These are phyloP conservation scores for Drosophila pectinifera DNA, from an alignment of 1,140 invertebrate species.

Conservation along the genomic window DNA sequence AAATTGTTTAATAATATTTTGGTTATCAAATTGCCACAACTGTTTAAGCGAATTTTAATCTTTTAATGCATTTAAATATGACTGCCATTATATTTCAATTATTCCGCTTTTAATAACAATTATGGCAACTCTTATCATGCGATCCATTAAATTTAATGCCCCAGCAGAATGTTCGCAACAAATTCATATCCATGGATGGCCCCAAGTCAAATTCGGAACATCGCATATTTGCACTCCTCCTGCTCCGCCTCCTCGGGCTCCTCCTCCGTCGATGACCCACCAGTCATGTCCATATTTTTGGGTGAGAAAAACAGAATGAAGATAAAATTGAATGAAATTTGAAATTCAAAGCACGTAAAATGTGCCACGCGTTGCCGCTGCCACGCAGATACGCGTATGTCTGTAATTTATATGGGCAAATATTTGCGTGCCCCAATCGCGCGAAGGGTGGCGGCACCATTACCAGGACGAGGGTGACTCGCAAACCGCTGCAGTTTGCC, in stretches of 20 bases:
- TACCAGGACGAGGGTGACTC: neutral
- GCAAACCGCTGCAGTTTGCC: slow-evolving; percentile 49
- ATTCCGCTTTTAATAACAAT: slow-evolving; percentile 19
- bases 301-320: slow-evolving; percentile 28
- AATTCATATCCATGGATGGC: slow-evolving; percentile 13
- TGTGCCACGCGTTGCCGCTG: slow-evolving; percentile 47
- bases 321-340: slow-evolving; percentile 56
- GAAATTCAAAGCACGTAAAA: slow-evolving; percentile 72
- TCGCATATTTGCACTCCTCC: slow-evolving; percentile 31
- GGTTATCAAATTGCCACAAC: neutral
- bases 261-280: slow-evolving; percentile 3
- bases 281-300: slow-evolving; percentile 45
- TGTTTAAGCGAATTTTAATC: slow-evolving; percentile 1
- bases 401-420: slow-evolving; percentile 79
- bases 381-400: slow-evolving; percentile 57
- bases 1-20: neutral
- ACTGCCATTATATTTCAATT: slow-evolving; percentile 30
- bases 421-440: slow-evolving; percentile 62
- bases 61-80: slow-evolving; percentile 9
- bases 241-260: too few species aligned
- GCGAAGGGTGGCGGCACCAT: neutral
- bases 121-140: slow-evolving; percentile 12
- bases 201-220: slow-evolving; percentile 25
- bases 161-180: slow-evolving; percentile 3
- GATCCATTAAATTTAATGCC: slow-evolving; percentile 43